A percentile compares a stretch with the other conserved stretches of the same genome.
Evolutionary conservation across 2,888 invertebrate genomes (phyloP).

Genomic region (Periphyllus acericola): DNA sequence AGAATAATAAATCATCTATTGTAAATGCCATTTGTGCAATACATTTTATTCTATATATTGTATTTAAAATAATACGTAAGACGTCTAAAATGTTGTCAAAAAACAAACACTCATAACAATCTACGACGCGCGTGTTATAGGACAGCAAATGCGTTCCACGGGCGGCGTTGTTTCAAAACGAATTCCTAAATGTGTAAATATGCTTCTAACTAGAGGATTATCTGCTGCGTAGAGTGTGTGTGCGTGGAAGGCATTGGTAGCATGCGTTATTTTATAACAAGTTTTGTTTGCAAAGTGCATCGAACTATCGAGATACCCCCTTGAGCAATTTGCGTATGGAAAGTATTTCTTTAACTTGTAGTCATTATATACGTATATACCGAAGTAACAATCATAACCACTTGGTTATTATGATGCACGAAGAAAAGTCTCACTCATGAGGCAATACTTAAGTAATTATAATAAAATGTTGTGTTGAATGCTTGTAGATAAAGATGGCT

Average conservation of each 20-base stretch:
- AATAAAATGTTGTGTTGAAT: slow-evolving; percentile 41
- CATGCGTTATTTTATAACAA: slow-evolving; percentile 35
- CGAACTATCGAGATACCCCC: slow-evolving; percentile 56
- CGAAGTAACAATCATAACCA: slow-evolving; percentile 45
- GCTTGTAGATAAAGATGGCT: slow-evolving; percentile 17
- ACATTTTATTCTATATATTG: no score
- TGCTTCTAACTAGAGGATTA: neutral
- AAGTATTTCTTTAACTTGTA: slow-evolving; percentile 45
- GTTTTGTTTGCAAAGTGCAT: slow-evolving; percentile 49
- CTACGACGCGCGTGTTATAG: neutral
- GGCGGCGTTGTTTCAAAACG: neutral
- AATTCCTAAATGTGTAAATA: slow-evolving; percentile 24
- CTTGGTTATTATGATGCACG: slow-evolving; percentile 46
- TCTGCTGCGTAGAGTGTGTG: neutral
- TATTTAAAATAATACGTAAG: neutral
- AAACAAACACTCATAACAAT: slow-evolving; percentile 29
- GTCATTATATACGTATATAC: slow-evolving; percentile 8
- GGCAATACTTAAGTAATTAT: slow-evolving; percentile 38
- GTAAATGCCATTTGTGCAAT: neutral
- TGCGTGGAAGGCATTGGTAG: neutral
- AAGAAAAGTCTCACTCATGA: slow-evolving; percentile 47
- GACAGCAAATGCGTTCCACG: neutral
- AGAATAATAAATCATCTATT: neutral
- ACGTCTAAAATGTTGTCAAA: neutral
- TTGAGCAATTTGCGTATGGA: slow-evolving; percentile 44